Percentiles rank a stretch among this genome's conserved stretches.
Conservation (phyloP, 2,113 vertebrate species). For the Theropithecus gelada region DNA sequence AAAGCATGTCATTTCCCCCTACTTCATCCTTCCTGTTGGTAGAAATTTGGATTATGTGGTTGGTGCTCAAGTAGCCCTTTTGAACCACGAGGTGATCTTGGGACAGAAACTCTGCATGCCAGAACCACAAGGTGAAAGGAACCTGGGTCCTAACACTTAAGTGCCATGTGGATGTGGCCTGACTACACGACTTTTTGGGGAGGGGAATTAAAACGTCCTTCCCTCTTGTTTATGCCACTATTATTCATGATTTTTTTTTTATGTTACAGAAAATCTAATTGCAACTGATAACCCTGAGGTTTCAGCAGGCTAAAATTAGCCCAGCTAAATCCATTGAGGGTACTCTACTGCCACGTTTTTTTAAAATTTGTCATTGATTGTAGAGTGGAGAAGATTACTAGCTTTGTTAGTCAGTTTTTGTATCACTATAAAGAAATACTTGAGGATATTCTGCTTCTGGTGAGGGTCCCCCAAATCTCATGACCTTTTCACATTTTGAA, state of each 20-base stretch:
- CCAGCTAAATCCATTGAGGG: neutral
- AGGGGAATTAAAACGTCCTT: neutral
- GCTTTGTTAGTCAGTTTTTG: too few species aligned
- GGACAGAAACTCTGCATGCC: neutral
- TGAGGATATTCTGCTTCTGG: too few species aligned
- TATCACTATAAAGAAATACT: too few species aligned
- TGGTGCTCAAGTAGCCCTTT: neutral
- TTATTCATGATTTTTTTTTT: neutral
- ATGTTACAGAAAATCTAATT: neutral
- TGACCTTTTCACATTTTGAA: too few species aligned
- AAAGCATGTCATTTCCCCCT: neutral
- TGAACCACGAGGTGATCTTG: neutral
- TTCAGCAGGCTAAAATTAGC: neutral
- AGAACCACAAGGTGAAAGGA: neutral
- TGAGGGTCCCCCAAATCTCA: too few species aligned
- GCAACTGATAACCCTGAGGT: neutral
- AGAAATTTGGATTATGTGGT: neutral
- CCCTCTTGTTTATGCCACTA: neutral
- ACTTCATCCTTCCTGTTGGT: neutral
- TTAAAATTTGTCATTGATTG: rapidly evolving
- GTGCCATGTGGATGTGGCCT: neutral
- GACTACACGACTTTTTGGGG: neutral
- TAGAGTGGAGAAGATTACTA: neutral
- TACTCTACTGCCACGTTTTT: too few species aligned
- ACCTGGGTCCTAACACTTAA: neutral